These are phyloP conservation scores for Drosophila hydei DNA, from an alignment of 1,140 invertebrate genomes.

Conservation along the genomic window DNA sequence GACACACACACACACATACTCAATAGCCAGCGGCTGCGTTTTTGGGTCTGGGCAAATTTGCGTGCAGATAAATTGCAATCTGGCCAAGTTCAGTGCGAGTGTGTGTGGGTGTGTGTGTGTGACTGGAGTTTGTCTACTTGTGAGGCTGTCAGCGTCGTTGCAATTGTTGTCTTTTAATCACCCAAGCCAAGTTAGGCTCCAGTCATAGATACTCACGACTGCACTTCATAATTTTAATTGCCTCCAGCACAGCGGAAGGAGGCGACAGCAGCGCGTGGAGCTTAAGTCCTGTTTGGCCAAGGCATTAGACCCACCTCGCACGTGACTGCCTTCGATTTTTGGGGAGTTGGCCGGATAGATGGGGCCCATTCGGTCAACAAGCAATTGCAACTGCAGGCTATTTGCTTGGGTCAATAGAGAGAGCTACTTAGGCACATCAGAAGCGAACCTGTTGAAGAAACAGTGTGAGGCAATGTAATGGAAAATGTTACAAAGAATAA, in stretches of 20 bases:
- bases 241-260: not conserved
- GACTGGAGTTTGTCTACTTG: slow-evolving; percentile 48
- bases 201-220: slow-evolving; percentile 38
- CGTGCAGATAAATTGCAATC: slow-evolving; percentile 79
- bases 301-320: slow-evolving; percentile 29
- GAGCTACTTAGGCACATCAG: slow-evolving; percentile 50
- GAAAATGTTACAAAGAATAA: too few relatives aligned
- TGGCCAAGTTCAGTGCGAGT: slow-evolving; percentile 26
- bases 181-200: slow-evolving; percentile 57
- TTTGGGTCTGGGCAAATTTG: slow-evolving; percentile 59
- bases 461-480: too few relatives aligned
- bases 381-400: slow-evolving; percentile 75
- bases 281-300: slow-evolving; percentile 19
- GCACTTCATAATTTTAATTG: slow-evolving; percentile 79
- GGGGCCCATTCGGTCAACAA: slow-evolving; percentile 55
- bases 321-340: slow-evolving; percentile 15
- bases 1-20: not conserved
- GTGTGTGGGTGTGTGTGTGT: not conserved
- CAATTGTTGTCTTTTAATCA: slow-evolving; percentile 79
- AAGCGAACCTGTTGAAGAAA: slow-evolving; percentile 74
- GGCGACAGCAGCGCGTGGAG: too few relatives aligned
- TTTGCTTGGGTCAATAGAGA: slow-evolving; percentile 48
- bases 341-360: not conserved
- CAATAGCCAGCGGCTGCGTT: not conserved
- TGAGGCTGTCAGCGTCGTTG: slow-evolving; percentile 61